These are phyloP conservation scores for Lithobates sylvaticus DNA, from an alignment of 2,797 vertebrate genomes.

Conservation along the genomic window DNA sequence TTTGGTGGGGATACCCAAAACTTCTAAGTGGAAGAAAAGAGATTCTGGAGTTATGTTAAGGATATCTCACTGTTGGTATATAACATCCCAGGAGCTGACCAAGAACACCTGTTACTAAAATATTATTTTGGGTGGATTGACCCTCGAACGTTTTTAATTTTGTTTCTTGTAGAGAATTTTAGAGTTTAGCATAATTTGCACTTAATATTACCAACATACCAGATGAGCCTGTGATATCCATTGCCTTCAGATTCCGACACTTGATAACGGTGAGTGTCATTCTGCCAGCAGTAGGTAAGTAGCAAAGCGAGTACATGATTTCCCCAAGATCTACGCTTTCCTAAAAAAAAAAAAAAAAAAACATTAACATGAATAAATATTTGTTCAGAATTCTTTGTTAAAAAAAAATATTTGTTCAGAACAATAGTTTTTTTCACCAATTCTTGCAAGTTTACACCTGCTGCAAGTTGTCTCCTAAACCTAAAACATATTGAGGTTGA, in stretches of 20 bases:
- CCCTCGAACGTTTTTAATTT: neutral
- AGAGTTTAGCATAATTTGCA: neutral
- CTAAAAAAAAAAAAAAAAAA: conserved; percentile 72
- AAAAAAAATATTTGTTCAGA: neutral
- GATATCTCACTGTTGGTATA: no score
- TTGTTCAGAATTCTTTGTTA: no score
- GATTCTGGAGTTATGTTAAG: no score
- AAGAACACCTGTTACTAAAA: no score
- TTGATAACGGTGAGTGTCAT: conserved; percentile 99
- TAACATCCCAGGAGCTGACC: no score
- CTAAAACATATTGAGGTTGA: no score
- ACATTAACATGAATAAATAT: neutral
- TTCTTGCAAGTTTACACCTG: no score
- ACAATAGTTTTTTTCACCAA: no score
- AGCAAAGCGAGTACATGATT: conserved; percentile 99
- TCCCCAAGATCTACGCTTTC: conserved; percentile 97
- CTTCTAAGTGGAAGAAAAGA: no score
- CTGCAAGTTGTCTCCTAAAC: no score
- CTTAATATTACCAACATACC: conserved; percentile 74
- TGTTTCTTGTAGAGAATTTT: neutral
- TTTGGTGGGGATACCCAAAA: no score
- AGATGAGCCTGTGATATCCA: conserved; percentile 98
- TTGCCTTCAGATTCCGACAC: conserved; percentile 98
- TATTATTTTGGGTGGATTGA: no score
- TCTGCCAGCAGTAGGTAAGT: conserved; percentile 95